phyloP scores from a whole-genome alignment of 2,888 invertebrate species.

The Metallyticus violacea region DNA sequence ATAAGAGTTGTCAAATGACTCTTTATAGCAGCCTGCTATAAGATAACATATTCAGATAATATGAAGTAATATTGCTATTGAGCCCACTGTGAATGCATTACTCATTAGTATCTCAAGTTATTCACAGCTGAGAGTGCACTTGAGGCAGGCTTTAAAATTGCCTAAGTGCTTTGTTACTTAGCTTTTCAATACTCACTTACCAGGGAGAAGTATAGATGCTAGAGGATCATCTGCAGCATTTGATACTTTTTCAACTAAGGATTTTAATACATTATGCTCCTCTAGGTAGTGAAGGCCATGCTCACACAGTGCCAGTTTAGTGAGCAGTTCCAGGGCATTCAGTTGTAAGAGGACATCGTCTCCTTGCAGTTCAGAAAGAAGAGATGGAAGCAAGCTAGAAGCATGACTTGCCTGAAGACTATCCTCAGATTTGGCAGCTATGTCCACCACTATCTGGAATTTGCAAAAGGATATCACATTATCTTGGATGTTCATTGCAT shows the following conservation, averaged over 20 bases:
- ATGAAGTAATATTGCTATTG: no score
- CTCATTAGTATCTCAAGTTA: no score
- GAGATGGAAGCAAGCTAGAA: constrained; percentile 61
- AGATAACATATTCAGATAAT: no score
- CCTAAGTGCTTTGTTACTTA: no score
- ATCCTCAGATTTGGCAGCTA: constrained; percentile 59
- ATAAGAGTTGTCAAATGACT: no score
- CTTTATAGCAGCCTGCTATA: no score
- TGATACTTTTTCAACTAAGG: constrained; percentile 60
- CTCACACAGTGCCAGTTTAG: constrained; percentile 64
- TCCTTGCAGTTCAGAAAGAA: constrained; percentile 64
- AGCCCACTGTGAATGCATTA: no score
- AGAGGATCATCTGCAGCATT: constrained; percentile 58
- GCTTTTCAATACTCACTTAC: no score
- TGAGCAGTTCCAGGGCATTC: constrained; percentile 75
- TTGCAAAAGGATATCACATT: no score
- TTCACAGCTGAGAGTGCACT: no score
- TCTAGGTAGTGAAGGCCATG: constrained; percentile 75
- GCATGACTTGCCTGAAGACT: constrained; percentile 58
- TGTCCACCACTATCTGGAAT: constrained; percentile 60
- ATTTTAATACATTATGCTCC: constrained; percentile 60
- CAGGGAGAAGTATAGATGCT: constrained; percentile 66
- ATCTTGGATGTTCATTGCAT: no score
- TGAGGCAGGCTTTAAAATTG: no score
- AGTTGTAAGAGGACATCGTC: constrained; percentile 75